A percentile compares a stretch with the other conserved stretches of the same genome.
These are phyloP conservation scores for Xiphias gladius DNA, from an alignment of 2,113 vertebrate species.

Conservation along the genomic window DNA sequence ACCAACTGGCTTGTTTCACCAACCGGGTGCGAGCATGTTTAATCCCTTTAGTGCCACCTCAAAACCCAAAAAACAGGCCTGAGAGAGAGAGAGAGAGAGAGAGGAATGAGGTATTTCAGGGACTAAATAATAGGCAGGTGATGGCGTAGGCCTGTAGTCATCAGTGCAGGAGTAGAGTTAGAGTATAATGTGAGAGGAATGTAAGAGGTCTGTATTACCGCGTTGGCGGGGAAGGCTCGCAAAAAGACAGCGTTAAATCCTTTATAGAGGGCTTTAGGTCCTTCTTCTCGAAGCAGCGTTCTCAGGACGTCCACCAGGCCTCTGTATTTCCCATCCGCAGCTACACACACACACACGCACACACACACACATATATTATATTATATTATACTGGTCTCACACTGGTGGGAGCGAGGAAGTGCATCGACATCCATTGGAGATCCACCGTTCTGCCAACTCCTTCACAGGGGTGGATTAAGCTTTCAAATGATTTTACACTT, in stretches of 20 bases:
- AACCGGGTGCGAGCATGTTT: conserved; percentile 75
- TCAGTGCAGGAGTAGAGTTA: background rate
- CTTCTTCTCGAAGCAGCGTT: conserved; percentile 82
- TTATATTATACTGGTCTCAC: conserved; percentile 26
- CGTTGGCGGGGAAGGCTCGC: conserved; percentile 86
- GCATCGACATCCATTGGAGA: conserved; percentile 14
- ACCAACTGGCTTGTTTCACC: conserved; percentile 51
- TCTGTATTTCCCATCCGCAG: conserved; percentile 80
- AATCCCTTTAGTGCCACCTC: conserved; percentile 83
- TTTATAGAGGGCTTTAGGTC: conserved; percentile 80
- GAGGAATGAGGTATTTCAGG: background rate
- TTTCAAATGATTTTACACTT: conserved; percentile 39
- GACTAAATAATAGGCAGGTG: background rate
- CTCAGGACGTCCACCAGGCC: conserved; percentile 80
- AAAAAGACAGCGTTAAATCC: conserved; percentile 86
- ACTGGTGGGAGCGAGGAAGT: conserved; percentile 22
- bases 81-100: conserved; percentile 24
- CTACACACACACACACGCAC: conserved; percentile 61
- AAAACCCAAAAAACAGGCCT: conserved; percentile 88
- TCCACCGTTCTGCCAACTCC: conserved; percentile 22
- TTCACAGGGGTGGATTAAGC: conserved; percentile 15
- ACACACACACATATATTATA: conserved; percentile 36
- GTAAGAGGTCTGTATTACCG: conserved; percentile 61
- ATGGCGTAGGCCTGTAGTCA: background rate
- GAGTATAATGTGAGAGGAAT: background rate